These are phyloP conservation scores for Pecten maximus DNA, from an alignment of 2,888 invertebrate species.

Conservation along the genomic window DNA sequence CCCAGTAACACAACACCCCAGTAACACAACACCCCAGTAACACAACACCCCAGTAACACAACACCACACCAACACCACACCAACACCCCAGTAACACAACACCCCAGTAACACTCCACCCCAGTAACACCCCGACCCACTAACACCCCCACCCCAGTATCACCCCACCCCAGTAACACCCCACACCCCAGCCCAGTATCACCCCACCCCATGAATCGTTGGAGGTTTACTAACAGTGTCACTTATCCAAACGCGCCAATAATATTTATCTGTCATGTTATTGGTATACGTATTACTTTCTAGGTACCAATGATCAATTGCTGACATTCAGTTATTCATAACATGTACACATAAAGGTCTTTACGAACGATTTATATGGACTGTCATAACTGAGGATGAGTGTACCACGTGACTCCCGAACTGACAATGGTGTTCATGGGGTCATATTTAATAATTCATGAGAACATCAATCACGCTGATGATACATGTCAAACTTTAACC, in stretches of 20 bases:
- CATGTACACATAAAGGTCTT: background rate
- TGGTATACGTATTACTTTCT: background rate
- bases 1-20: too few relatives aligned
- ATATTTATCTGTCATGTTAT: background rate
- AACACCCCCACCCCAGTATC: too few relatives aligned
- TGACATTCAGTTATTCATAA: background rate
- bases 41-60: too few relatives aligned
- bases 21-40: too few relatives aligned
- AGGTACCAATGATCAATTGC: background rate
- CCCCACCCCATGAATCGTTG: too few relatives aligned
- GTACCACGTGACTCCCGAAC: background rate
- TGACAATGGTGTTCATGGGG: slow-evolving; percentile 23
- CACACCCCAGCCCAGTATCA: too few relatives aligned
- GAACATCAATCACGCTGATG: background rate
- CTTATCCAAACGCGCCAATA: background rate
- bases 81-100: too few relatives aligned
- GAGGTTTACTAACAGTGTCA: background rate
- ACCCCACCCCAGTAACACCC: too few relatives aligned
- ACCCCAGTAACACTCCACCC: too few relatives aligned
- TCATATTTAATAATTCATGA: slow-evolving; percentile 32
- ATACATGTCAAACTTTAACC: background rate
- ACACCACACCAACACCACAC: too few relatives aligned
- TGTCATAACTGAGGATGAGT: slow-evolving; percentile 3
- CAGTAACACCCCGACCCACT: too few relatives aligned
- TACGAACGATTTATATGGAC: background rate